phyloP scores from a whole-genome alignment of 1,140 invertebrate species.

The Dreissena polymorpha region DNA sequence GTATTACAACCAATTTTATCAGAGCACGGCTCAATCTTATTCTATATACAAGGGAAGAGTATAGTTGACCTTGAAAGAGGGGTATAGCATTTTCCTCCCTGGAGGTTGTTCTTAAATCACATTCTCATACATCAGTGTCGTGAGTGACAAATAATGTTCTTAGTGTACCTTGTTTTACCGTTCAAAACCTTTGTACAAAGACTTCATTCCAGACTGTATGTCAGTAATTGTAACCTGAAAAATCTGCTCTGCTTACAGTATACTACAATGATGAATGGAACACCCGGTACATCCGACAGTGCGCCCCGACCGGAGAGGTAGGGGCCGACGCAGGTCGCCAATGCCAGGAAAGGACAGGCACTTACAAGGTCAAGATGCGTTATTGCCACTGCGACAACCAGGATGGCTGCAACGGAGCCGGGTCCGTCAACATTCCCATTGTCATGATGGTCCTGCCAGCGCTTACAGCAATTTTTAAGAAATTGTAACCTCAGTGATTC shows the following conservation, averaged over 20 bases:
- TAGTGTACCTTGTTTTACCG: too few species aligned
- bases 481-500: constrained; percentile 31
- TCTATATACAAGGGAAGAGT: too few species aligned
- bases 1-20: too few species aligned
- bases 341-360: constrained; percentile 77
- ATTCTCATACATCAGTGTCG: too few species aligned
- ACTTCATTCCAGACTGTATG: too few species aligned
- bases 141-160: too few species aligned
- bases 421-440: constrained; percentile 43
- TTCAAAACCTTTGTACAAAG: too few species aligned
- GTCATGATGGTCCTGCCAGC: constrained; percentile 49
- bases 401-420: constrained; percentile 77
- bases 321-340: constrained; percentile 75
- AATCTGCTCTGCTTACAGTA: constrained; percentile 64
- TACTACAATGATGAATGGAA: constrained; percentile 77
- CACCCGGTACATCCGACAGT: constrained; percentile 77
- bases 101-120: too few species aligned
- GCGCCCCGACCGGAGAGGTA: constrained; percentile 74
- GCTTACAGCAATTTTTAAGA: constrained; percentile 42
- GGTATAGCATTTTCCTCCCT: too few species aligned
- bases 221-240: neutral
- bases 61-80: too few species aligned
- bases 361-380: constrained; percentile 75
- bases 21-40: too few species aligned
- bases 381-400: constrained; percentile 79